These are phyloP conservation scores for Eupithecia tripunctaria DNA, from an alignment of 2,888 invertebrate species.

Conservation along the genomic window DNA sequence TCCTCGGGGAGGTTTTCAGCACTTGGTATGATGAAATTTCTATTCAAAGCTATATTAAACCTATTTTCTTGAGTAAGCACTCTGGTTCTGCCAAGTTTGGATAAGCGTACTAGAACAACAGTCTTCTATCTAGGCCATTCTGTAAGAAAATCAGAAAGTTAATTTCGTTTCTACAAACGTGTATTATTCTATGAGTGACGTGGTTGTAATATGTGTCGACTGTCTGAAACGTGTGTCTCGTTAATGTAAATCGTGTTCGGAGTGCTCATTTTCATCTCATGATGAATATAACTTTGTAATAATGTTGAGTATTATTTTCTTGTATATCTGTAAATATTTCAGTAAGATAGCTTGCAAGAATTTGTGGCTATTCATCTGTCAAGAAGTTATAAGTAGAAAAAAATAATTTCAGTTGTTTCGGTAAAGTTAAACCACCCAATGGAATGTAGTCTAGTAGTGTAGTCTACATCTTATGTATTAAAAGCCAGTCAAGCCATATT, in stretches of 20 bases:
- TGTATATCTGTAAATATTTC: neutral
- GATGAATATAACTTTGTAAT: conserved; percentile 39
- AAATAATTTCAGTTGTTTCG: conserved; percentile 86
- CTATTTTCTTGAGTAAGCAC: no score
- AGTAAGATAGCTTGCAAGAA: neutral
- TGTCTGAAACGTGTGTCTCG: conserved; percentile 73
- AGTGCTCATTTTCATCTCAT: conserved; percentile 55
- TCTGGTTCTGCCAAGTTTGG: no score
- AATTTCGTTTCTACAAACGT: conserved; percentile 1
- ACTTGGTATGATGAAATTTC: neutral
- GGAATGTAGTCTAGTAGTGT: neutral
- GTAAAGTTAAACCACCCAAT: conserved; percentile 34
- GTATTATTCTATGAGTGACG: conserved; percentile 31
- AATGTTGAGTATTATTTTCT: conserved; percentile 25
- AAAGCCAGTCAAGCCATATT: neutral
- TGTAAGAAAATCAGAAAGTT: no score
- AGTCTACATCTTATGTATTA: no score
- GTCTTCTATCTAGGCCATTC: no score
- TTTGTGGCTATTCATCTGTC: no score
- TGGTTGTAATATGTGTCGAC: conserved; percentile 72
- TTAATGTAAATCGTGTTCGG: conserved; percentile 67
- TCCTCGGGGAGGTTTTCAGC: neutral
- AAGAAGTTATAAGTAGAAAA: neutral
- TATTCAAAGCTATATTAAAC: neutral
- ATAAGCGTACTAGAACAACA: no score